These are phyloP conservation scores for Cerastis rubricosa DNA, from an alignment of 2,888 invertebrate species.

Conservation along the genomic window DNA sequence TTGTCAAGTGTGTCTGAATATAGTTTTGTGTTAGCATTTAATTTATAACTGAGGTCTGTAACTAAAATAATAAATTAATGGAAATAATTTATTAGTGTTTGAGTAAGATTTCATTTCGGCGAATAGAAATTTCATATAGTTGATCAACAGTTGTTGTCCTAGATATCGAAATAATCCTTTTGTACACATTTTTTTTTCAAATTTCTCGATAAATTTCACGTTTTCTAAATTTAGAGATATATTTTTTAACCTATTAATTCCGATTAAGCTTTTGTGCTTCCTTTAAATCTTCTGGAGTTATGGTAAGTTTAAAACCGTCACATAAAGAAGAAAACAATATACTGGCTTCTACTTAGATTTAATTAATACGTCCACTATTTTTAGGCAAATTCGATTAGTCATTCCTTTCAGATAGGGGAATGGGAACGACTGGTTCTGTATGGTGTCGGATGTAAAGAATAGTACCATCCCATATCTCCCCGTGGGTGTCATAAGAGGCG, in stretches of 20 bases:
- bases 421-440: too few relatives aligned
- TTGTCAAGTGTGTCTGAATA: constrained; percentile 23
- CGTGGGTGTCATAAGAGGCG: too few relatives aligned
- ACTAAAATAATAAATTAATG: neutral
- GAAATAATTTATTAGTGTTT: neutral
- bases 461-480: too few relatives aligned
- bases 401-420: too few relatives aligned
- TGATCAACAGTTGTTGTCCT: neutral
- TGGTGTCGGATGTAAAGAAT: too few relatives aligned
- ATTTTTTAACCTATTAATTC: neutral
- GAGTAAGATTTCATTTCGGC: neutral
- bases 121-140: neutral
- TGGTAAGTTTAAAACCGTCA: neutral
- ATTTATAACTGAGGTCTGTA: constrained; percentile 13
- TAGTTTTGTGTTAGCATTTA: constrained; percentile 16
- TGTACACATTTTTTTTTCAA: neutral
- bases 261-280: neutral
- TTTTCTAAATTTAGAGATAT: neutral
- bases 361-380: neutral
- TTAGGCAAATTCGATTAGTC: neutral
- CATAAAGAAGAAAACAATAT: neutral
- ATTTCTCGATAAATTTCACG: too few relatives aligned
- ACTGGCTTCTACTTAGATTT: neutral
- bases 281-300: neutral
- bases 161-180: neutral